Percentiles rank a stretch among this genome's conserved stretches.
Conservation (phyloP, 1,140 invertebrate species). For the Micrasema minimum region DNA sequence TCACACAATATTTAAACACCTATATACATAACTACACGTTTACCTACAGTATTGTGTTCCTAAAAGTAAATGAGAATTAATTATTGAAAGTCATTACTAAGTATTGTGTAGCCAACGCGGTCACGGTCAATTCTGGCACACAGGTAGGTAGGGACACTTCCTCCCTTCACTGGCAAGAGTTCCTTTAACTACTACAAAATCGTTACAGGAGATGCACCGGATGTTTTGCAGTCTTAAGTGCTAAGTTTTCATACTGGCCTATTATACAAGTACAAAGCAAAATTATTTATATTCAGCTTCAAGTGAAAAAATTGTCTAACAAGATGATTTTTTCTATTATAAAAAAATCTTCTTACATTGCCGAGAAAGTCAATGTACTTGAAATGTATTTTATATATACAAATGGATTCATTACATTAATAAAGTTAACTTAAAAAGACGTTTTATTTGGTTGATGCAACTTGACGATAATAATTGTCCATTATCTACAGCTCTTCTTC, state of each 20-base stretch:
- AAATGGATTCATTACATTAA: constrained; percentile 53
- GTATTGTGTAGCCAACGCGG: constrained; percentile 25
- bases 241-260: constrained; percentile 54
- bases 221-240: constrained; percentile 54
- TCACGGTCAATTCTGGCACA: constrained; percentile 25
- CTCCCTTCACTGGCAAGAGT: background rate
- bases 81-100: constrained; percentile 41
- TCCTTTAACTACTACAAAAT: constrained; percentile 40
- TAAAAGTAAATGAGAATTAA: constrained; percentile 49
- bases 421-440: constrained; percentile 48
- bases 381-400: constrained; percentile 53
- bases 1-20: constrained; percentile 52
- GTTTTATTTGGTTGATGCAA: constrained; percentile 52
- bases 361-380: constrained; percentile 39
- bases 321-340: constrained; percentile 40
- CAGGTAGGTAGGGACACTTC: constrained; percentile 9
- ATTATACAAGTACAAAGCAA: constrained; percentile 52
- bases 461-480: constrained; percentile 29
- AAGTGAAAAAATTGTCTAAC: constrained; percentile 49
- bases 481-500: constrained; percentile 73
- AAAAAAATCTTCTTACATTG: constrained; percentile 41
- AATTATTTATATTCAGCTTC: constrained; percentile 49
- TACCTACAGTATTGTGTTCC: constrained; percentile 49
- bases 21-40: constrained; percentile 55
- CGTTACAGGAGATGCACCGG: constrained; percentile 49